Conservation (phyloP, 2,113 vertebrate genomes). For the Astur gentilis region DNA sequence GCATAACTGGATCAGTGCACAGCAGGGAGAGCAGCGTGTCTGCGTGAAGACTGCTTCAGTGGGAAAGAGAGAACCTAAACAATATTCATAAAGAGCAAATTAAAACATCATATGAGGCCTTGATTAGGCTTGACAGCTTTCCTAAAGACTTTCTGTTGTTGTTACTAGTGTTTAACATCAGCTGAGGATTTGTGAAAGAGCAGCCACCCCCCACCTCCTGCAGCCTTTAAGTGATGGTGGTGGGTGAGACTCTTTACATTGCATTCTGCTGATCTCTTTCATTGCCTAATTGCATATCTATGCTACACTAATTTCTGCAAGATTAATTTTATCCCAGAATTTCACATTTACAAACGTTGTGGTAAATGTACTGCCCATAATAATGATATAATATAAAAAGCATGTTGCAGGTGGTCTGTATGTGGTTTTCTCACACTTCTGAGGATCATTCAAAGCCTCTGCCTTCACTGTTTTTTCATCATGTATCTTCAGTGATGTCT, state of each 20-base stretch:
- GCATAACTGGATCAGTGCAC: background rate
- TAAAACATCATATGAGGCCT: background rate
- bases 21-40: background rate
- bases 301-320: background rate
- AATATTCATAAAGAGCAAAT: constrained; percentile 4
- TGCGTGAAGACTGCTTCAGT: background rate
- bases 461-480: background rate
- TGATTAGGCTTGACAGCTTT: background rate
- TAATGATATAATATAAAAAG: background rate
- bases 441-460: background rate
- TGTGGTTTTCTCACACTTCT: background rate
- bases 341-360: background rate
- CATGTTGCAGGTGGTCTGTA: background rate
- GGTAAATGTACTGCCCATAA: background rate
- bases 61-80: background rate
- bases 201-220: background rate
- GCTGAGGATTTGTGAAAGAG: background rate
- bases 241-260: background rate
- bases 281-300: background rate
- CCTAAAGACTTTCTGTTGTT: background rate
- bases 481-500: background rate
- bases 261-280: background rate
- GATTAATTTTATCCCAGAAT: background rate
- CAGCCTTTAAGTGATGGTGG: background rate
- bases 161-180: background rate